Evolutionary conservation across 2,113 vertebrate genomes (phyloP), one percentile per base, ranked within the genome.

Genomic region (Pluvianellus socialis): DNA sequence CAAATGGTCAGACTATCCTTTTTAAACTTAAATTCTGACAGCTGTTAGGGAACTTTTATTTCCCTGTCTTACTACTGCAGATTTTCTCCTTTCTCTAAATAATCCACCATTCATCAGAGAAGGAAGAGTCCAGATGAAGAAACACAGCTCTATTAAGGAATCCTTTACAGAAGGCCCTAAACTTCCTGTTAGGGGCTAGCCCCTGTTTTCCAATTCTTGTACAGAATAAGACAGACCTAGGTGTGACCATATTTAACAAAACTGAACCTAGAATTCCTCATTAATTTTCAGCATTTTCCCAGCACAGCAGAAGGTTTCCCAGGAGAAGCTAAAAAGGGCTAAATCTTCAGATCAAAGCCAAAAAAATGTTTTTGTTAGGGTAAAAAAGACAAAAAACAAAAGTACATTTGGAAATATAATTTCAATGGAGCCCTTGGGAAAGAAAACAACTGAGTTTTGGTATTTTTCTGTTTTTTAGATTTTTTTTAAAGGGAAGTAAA

Each of bases 21-120:
- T 95, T 73, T 32, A 93, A 94, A 73, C 21, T 79, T 88, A 75
- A 75, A 90, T n/a, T 93, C 88, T 79, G 74, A 88, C 79, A 30
- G 27, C 35, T 90, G 40, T 53, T 88, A 94, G 14, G 45, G 35
- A 95, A 73, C 67, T 86, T 97, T 95, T 94, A 5, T 3, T 92
- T 79, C 75, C 24, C 12, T 68, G 22, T 19, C 49, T 92, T 83
- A 58, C 58, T 79, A 61, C 44, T 76, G 27, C 40, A 61, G 75
- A 79, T 79, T 83, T 94, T 67, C 70, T 73, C 26, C 14, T 88
- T 95, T 79, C 70, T 75, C 62, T 82, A 88, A 92, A 88, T 76
- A 95, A 72, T 62, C 45, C 63, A 62, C 21, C 5, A 17, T 83
- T 76, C 24, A 49, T 66, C 45, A 73, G 55, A 55, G 45, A 56